Conservation (phyloP, 2,113 vertebrate species). For the Alligator sinensis region DNA sequence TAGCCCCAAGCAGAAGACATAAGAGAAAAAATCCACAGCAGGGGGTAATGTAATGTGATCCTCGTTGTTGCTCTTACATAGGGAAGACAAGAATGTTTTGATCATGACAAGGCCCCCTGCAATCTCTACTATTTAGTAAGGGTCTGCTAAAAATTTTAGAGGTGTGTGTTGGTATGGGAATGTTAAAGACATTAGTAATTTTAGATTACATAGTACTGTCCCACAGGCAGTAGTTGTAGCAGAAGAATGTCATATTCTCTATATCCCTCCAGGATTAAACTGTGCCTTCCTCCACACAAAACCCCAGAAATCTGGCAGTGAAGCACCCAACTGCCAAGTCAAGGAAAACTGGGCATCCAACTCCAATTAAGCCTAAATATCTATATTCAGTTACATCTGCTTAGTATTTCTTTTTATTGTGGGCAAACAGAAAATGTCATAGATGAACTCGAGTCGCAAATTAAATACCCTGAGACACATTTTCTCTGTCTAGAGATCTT, state of each 20-base stretch:
- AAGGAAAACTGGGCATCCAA: neutral
- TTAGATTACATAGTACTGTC: neutral
- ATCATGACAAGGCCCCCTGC: constrained; percentile 31
- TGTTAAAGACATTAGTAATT: neutral
- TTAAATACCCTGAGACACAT: constrained; percentile 43
- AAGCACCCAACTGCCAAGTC: neutral
- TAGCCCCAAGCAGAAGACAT: constrained; percentile 51
- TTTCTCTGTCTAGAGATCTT: constrained; percentile 47
- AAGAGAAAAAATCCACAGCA: constrained; percentile 38
- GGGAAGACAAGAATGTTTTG: constrained; percentile 46
- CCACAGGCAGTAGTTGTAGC: neutral
- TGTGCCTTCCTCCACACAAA: fast-evolving
- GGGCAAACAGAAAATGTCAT: constrained; percentile 31
- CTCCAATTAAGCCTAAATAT: constrained; percentile 9
- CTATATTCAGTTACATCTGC: neutral
- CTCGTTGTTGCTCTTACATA: constrained; percentile 10
- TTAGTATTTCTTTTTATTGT: constrained; percentile 27
- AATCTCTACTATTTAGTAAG: neutral
- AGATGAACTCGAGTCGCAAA: constrained; percentile 51
- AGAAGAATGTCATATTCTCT: neutral
- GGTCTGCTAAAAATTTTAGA: neutral
- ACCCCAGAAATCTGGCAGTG: neutral
- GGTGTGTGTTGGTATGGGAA: neutral
- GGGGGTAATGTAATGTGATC: constrained; percentile 40
- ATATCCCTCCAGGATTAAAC: neutral